Base-by-base conservation (phyloP, 1,140 invertebrate species). In the Papilio xuthus region DNA sequence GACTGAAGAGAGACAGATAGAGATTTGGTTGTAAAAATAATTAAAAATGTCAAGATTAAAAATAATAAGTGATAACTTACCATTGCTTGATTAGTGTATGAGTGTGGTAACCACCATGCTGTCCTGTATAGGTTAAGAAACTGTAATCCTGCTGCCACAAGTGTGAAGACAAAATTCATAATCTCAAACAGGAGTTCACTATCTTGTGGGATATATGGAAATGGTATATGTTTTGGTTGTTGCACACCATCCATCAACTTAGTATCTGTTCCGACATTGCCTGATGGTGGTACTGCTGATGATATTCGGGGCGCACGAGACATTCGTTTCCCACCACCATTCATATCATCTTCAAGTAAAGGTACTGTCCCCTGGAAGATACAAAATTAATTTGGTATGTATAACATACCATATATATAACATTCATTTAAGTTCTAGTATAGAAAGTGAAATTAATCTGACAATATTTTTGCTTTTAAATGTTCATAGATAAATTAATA, bases 21-120 rank as follows among this genome's bases (percentile, higher is more conserved):
- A n/a, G n/a, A n/a, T n/a, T n/a, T n/a, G n/a, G n/a, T n/a, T n/a
- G n/a, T n/a, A n/a, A n/a, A n/a, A n/a, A n/a, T 37, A 6, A 7
- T 37, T 37, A 37, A 37, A 37, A 37, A 6, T 37, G 32, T 20
- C 6, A 53, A 53, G 6, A 20, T n/a, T 53, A 53, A 53, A 18
- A 1, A 53, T 53, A 73, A 20, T 15, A 82, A 67, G 23, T 15
- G 23, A 77, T 41, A 81, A 47, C 95, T 94, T 94, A 99, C 98
- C 96, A 99, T 96, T 83, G 97, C 96, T 93, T 98, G 97, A 84
- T 96, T 96, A 82, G 96, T 97, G 89, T 98, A 97, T 3, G 98
- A 98, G 86, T 99, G 96, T 20, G 98, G 98, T 32, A 99, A 91
- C 98, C 99, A 99, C 98, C 98, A 99, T n/a, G 98, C 97, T 44